Base-by-base conservation (phyloP, 2,888 invertebrate species). In the Agrotis ipsilon region DNA sequence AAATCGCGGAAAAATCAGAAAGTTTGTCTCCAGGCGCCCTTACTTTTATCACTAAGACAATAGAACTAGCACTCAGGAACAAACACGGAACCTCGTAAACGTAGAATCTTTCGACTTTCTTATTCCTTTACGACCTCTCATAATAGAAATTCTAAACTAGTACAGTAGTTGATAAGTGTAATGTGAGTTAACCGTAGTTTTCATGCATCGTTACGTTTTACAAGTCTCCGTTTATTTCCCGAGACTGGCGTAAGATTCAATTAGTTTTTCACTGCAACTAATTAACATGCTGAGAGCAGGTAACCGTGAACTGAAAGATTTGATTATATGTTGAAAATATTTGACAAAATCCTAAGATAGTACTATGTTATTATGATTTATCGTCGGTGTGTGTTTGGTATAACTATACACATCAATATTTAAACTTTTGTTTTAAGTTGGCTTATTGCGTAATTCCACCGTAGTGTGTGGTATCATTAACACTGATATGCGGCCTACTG, bases 131-230 rank as follows among this genome's bases (percentile, higher is more conserved):
- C 46, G 43, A 72, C 70, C n/a, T 72, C 60, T 54, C 67, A 48
- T 77, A 65, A 64, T 60, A 71, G 82, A 65, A 81, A 78, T 78
- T 81, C 73, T 73, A 74, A 74, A 74, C 79, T 68, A 11, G 39
- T 6, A 54, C 48, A 54, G n/a, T 57, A 58, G 48, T 80, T 75
- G 51, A 66, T 66, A 68, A 68, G 61, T 67, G 4, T 54, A 68
- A 72, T 68, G 51, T 45, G 54, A 78, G 69, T 78, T 78, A 48
- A 64, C 63, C n/a, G 16, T 63, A 72, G 81, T 69, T 81, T 78
- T 80, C 62, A 59, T 72, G 62, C 57, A 54, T 49, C 66, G 69
- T 80, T 61, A 67, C 32, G 57, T 75, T 82, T 66, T 69, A 75
- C 64, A 57, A 58, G 54, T 69, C 73, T 70, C 67, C 27, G 43